Evolutionary conservation across 92 coral and sea anemone genomes (phyloP), one percentile per base, ranked within the genome.

Genomic region (Porites cylindrica): DNA sequence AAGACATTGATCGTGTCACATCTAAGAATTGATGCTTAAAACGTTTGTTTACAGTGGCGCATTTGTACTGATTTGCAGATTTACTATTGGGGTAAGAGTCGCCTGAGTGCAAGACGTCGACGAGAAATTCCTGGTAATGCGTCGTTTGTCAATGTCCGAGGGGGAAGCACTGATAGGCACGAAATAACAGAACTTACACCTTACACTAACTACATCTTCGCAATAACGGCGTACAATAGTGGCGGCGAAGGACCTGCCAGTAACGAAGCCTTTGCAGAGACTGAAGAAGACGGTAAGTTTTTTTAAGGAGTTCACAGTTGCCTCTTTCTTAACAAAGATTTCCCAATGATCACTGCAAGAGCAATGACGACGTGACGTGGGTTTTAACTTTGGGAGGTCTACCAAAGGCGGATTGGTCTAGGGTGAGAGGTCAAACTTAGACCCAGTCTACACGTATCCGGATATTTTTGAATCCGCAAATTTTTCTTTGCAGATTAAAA

Each of bases 171-270:
- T 10, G 90, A 83, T 11, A 54, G 38, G 18, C 47, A 51, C 7
- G 64, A 62, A 0, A 89, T 96, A 7, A 74, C 85, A 43, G 94
- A 91, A 1, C 88, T 96, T 1, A 77, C 52, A n/a, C 93, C 97
- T 4, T 88, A 54, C 20, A 71, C 68, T 1, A 78, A 77, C 65
- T 96, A 90, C 79, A 60, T 66, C 11, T 19, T 96, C 51, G 88
- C 71, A 1, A 52, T 96, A 32, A 86, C 83, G 51, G 98, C 96
- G 6, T 89, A 69, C 72, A 96, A 94, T 81, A 94, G 95, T 69
- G 98, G 98, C 0, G 98, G 98, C 6, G 83, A 85, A 51, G 98
- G 98, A 1, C 98, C 98, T 0, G 16, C 59, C 17, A 94, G 96
- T 66, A 82, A 62, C 20, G 90, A 83, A 23, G 61, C 75, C 14